A percentile compares a stretch with the other conserved stretches of the same genome.
phyloP scores from a whole-genome alignment of 2,888 invertebrate genomes.

The Resseliella maxima region DNA sequence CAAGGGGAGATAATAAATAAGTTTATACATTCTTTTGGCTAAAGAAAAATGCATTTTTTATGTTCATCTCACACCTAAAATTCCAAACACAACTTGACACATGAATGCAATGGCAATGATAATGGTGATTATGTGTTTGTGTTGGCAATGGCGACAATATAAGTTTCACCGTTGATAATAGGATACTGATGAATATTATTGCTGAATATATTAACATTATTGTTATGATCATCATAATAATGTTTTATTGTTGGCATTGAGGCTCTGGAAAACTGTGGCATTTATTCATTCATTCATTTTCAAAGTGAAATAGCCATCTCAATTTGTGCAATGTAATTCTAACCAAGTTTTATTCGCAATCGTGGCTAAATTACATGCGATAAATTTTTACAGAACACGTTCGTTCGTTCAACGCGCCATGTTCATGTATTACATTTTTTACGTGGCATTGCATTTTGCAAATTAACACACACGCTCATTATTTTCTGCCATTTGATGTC shows the following conservation, averaged over 20 bases:
- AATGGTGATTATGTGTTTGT: too few species aligned
- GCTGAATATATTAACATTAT: constrained; percentile 46
- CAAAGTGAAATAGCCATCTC: background rate
- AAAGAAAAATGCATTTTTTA: background rate
- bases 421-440: constrained; percentile 23
- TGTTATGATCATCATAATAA: constrained; percentile 38
- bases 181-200: constrained; percentile 7
- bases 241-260: constrained; percentile 25
- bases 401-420: background rate
- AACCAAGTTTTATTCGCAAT: background rate
- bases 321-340: constrained; percentile 32
- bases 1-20: background rate
- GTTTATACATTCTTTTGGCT: background rate
- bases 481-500: background rate
- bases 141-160: background rate
- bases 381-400: constrained; percentile 24
- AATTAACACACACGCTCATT: constrained; percentile 50
- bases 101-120: background rate
- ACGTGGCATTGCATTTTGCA: constrained; percentile 11
- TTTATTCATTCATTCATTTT: background rate
- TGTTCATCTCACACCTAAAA: background rate
- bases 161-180: background rate
- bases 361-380: background rate
- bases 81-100: background rate
- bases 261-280: background rate